Evolutionary conservation across 2,888 invertebrate genomes (phyloP), one percentile per base, ranked within the genome.

Genomic region (Acrocera orbiculus): DNA sequence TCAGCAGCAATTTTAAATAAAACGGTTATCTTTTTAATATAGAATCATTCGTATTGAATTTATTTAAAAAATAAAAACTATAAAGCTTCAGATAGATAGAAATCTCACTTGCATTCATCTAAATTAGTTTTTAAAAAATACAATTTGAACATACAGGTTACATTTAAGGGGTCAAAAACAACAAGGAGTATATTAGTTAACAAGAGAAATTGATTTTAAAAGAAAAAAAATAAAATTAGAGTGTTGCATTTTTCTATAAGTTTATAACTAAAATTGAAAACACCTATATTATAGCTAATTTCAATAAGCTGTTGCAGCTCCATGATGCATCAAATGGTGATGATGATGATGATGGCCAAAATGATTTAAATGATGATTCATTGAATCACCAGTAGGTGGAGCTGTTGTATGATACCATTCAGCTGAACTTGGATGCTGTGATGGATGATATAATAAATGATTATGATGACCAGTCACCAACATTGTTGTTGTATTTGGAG

Each of bases 261-360:
- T n/a, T n/a, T n/a, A n/a, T n/a, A n/a, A n/a, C n/a, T n/a, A n/a
- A n/a, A n/a, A n/a, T n/a, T n/a, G n/a, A n/a, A n/a, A n/a, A n/a
- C n/a, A n/a, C n/a, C n/a, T n/a, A n/a, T n/a, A n/a, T n/a, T n/a
- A 14, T 23, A 23, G 23, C 29, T 35, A 35, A 35, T 30, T 68
- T 76, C 75, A 80, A 66, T 80, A 80, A 32, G 78, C 78, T 38
- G 78, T 73, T 37, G 79, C 74, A 26, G 78, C 76, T 8, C 77
- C 76, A 17, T 72, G 71, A 55, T 70, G 72, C 67, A 72, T 69
- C 47, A 73, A 53, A 45, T 70, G 72, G 44, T 71, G 72, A 41
- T 70, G 70, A 39, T 69, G 69, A 50, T 70, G 69, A 47, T 73
- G 73, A 52, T 57, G 56, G 2, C 72, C 65, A 40, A 68, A 62